Percentiles rank a stretch among this genome's conserved stretches.
phyloP scores from a whole-genome alignment of 2,797 vertebrate species.

The Bovichtus diacanthus region DNA sequence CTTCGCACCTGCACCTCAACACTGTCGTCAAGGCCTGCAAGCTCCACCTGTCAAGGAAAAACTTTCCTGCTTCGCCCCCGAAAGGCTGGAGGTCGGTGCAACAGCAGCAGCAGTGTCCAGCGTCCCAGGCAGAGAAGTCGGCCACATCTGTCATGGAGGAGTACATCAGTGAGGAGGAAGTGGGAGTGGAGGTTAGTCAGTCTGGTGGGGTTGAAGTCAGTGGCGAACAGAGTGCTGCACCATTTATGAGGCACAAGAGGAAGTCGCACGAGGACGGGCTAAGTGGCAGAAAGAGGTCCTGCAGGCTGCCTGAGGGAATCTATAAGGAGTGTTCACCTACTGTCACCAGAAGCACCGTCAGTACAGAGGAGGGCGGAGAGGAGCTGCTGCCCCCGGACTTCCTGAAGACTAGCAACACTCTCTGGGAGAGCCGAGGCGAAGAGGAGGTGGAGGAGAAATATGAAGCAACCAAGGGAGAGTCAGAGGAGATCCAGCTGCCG shows the following conservation, averaged over 20 bases:
- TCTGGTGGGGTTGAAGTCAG: slow-evolving; percentile 79
- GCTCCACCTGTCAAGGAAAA: slow-evolving; percentile 94
- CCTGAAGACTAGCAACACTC: slow-evolving; percentile 60
- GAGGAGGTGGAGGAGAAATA: slow-evolving; percentile 75
- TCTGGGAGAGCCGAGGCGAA: slow-evolving; percentile 46
- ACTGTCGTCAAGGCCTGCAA: slow-evolving; percentile 97
- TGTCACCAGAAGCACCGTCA: slow-evolving; percentile 68
- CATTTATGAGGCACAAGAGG: slow-evolving; percentile 88
- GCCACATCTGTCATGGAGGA: slow-evolving; percentile 87
- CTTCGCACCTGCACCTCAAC: slow-evolving; percentile 96
- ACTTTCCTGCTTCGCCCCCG: slow-evolving; percentile 91
- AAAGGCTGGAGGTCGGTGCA: slow-evolving; percentile 87
- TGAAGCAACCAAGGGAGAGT: slow-evolving; percentile 66
- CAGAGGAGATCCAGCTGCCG: slow-evolving; percentile 93
- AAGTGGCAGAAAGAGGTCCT: slow-evolving; percentile 80
- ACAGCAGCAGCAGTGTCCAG: slow-evolving; percentile 83
- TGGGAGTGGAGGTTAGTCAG: slow-evolving; percentile 76
- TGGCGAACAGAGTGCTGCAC: slow-evolving; percentile 79
- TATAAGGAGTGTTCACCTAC: slow-evolving; percentile 70
- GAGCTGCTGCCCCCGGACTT: slow-evolving; percentile 89
- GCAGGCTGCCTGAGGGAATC: slow-evolving; percentile 75
- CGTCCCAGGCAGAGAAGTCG: background rate
- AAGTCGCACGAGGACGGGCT: slow-evolving; percentile 86
- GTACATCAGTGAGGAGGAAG: slow-evolving; percentile 74
- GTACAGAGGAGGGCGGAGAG: slow-evolving; percentile 73